A percentile compares a stretch with the other conserved stretches of the same genome.
These are phyloP conservation scores for Alsophila aescularia DNA, from an alignment of 2,888 invertebrate species.

Conservation along the genomic window DNA sequence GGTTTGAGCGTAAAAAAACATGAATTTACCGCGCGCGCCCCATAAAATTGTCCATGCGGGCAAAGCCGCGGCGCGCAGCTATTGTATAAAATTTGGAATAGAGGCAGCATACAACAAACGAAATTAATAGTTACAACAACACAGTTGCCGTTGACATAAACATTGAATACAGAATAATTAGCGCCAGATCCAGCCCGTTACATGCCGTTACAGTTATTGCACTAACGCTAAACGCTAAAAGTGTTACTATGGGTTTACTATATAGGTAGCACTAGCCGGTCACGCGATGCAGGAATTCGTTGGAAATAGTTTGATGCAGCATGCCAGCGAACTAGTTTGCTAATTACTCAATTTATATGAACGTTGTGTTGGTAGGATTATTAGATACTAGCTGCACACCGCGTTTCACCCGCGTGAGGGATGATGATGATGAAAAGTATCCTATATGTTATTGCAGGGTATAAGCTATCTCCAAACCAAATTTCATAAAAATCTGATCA, in stretches of 20 bases:
- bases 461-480: too few relatives aligned
- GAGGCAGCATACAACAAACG: too few relatives aligned
- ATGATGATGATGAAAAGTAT: too few relatives aligned
- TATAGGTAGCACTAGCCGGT: neutral
- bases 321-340: conserved; percentile 5
- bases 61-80: too few relatives aligned
- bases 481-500: too few relatives aligned
- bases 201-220: conserved; percentile 2
- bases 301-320: conserved; percentile 14
- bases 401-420: too few relatives aligned
- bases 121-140: neutral
- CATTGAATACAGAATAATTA: conserved; percentile 14
- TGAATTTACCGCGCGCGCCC: too few relatives aligned
- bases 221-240: conserved; percentile 10
- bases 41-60: too few relatives aligned
- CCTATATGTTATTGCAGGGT: too few relatives aligned
- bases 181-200: neutral
- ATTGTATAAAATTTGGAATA: too few relatives aligned
- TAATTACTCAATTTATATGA: conserved; percentile 8
- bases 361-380: neutral
- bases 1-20: too few relatives aligned
- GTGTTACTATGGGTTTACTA: conserved; percentile 8
- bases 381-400: too few relatives aligned
- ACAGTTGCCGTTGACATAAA: conserved; percentile 12
- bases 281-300: conserved; percentile 13